Percentiles rank a stretch among this genome's conserved stretches.
Conservation (phyloP, 2,797 vertebrate genomes). For the Rhynchonycteris naso region DNA sequence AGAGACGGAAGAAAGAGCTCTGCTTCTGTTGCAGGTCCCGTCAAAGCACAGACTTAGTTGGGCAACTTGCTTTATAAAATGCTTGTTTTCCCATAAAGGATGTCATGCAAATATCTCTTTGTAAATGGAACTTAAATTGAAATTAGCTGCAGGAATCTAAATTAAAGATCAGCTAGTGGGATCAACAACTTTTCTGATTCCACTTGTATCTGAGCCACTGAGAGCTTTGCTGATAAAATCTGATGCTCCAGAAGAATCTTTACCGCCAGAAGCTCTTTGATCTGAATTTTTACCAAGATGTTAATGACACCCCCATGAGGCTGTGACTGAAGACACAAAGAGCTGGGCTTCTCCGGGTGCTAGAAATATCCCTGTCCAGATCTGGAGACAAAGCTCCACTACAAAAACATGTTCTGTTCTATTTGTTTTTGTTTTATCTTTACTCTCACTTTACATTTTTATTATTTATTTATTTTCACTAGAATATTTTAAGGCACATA, state of each 20-base stretch:
- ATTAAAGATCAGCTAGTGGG: background rate
- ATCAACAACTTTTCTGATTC: background rate
- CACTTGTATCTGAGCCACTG: background rate
- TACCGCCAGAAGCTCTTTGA: background rate
- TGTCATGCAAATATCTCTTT: background rate
- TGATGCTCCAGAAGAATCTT: background rate
- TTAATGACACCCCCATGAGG: background rate
- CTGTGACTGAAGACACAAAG: background rate
- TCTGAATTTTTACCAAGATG: background rate
- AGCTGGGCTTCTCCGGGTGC: background rate
- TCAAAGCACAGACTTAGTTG: background rate
- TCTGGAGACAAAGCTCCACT: background rate
- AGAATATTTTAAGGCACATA: background rate
- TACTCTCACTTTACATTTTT: background rate
- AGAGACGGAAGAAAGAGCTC: background rate
- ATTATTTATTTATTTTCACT: background rate
- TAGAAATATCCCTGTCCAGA: background rate
- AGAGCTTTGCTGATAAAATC: background rate
- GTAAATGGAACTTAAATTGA: background rate
- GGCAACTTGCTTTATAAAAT: background rate
- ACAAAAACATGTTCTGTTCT: background rate
- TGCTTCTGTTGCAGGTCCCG: rapidly evolving
- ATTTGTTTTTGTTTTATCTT: slow-evolving; percentile 1
- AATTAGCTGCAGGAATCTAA: background rate
- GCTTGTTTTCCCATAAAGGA: background rate